A percentile compares a stretch with the other conserved stretches of the same genome.
Conservation (phyloP, 2,113 vertebrate genomes). For the Morone saxatilis region DNA sequence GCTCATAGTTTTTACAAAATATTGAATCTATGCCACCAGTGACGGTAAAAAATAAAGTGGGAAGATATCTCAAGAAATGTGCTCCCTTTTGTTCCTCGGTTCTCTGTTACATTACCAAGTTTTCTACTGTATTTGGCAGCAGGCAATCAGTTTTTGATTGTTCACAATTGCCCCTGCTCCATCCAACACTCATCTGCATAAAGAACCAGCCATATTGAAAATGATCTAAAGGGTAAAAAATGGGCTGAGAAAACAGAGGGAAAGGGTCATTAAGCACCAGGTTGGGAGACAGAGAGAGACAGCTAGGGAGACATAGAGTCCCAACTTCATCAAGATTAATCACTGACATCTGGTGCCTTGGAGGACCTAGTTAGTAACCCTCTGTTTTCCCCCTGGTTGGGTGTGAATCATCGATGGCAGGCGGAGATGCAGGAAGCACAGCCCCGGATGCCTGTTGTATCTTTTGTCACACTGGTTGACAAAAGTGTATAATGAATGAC, state of each 20-base stretch:
- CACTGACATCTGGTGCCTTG: constrained; percentile 82
- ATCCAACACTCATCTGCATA: constrained; percentile 62
- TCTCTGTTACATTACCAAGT: neutral
- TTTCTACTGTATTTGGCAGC: constrained; percentile 1
- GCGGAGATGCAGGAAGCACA: constrained; percentile 63
- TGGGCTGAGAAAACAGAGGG: constrained; percentile 75
- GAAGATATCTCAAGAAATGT: neutral
- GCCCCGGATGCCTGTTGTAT: constrained; percentile 69
- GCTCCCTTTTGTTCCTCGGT: constrained; percentile 17
- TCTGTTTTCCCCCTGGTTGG: constrained; percentile 73
- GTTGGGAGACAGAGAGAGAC: constrained; percentile 74
- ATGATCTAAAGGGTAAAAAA: constrained; percentile 76
- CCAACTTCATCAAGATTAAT: constrained; percentile 84
- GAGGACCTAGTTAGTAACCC: constrained; percentile 83
- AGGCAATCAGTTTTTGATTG: constrained; percentile 4
- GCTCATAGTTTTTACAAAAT: constrained; percentile 13
- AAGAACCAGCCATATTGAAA: constrained; percentile 57
- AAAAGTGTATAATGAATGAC: constrained; percentile 67
- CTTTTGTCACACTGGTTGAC: constrained; percentile 77
- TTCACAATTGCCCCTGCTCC: constrained; percentile 6
- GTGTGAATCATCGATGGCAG: constrained; percentile 80
- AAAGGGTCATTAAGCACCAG: constrained; percentile 82
- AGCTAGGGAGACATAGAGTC: constrained; percentile 74
- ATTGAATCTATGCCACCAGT: constrained; percentile 21
- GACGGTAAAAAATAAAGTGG: neutral